Evolutionary conservation across 2,113 vertebrate genomes (phyloP).

Genomic region (Corydoras sp.): DNA sequence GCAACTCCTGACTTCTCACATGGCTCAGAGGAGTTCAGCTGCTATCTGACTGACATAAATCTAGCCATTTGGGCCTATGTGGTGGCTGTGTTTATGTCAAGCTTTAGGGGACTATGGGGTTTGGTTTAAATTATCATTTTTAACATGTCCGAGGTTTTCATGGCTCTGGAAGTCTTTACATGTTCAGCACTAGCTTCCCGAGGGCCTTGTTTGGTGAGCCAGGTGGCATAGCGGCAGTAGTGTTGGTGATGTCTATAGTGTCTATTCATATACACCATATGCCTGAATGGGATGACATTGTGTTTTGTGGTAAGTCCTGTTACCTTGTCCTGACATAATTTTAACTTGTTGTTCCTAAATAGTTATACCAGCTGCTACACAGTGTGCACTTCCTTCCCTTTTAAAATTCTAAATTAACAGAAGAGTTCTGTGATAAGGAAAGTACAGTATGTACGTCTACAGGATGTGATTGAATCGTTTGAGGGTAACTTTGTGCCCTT

Average conservation of each 20-base stretch:
- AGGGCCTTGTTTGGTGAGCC: background rate
- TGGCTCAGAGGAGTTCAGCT: slow-evolving; percentile 30
- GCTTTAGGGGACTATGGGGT: background rate
- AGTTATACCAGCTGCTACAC: background rate
- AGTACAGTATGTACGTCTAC: no score
- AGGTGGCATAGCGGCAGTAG: background rate
- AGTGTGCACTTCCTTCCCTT: background rate
- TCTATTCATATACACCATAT: slow-evolving; percentile 4
- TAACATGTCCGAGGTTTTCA: slow-evolving; percentile 1
- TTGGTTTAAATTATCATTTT: background rate
- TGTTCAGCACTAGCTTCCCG: background rate
- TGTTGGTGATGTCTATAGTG: slow-evolving; percentile 1
- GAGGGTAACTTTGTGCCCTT: no score
- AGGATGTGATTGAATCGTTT: no score
- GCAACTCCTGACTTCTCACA: slow-evolving; percentile 28
- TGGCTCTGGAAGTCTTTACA: background rate
- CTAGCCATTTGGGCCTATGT: slow-evolving; percentile 3
- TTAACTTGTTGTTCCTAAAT: background rate
- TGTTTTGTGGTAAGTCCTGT: background rate
- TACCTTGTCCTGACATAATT: no score
- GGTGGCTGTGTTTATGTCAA: slow-evolving; percentile 1
- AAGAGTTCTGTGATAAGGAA: no score
- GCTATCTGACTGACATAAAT: slow-evolving; percentile 17
- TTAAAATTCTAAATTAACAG: background rate
- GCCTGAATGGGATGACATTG: background rate